Evolutionary conservation across 2,797 vertebrate species (phyloP).

Genomic region (Gadopsis marmoratus): DNA sequence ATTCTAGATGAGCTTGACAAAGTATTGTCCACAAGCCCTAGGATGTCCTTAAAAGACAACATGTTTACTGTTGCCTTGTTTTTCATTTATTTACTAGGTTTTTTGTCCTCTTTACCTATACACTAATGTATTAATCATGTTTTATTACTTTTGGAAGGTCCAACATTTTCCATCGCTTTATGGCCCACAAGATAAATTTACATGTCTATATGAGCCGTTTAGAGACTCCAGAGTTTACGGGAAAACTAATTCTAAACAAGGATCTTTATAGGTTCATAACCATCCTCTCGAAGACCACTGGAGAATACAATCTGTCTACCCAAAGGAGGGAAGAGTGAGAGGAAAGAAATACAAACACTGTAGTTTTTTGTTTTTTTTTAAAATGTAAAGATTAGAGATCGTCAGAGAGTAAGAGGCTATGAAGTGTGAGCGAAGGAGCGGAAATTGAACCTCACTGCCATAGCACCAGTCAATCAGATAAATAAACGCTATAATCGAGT

Average conservation of each 20-base stretch:
- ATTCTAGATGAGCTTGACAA: not conserved
- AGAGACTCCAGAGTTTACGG: constrained; percentile 15
- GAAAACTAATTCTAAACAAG: constrained; percentile 10
- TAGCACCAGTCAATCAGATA: constrained; percentile 89
- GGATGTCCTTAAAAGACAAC: not conserved
- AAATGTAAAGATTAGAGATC: constrained; percentile 85
- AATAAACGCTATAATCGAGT: constrained; percentile 88
- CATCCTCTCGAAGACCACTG: constrained; percentile 41
- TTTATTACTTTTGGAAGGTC: not conserved
- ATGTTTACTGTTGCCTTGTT: not conserved
- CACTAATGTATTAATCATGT: not conserved
- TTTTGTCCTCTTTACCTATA: not conserved
- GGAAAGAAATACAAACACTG: constrained; percentile 47
- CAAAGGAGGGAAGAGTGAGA: constrained; percentile 20
- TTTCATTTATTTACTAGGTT: not conserved
- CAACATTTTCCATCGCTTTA: constrained; percentile 12
- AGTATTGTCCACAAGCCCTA: no score
- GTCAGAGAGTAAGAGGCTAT: constrained; percentile 76
- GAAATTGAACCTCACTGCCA: constrained; percentile 89
- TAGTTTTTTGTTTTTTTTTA: constrained; percentile 67
- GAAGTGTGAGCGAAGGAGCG: constrained; percentile 87
- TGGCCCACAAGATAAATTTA: not conserved
- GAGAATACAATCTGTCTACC: constrained; percentile 48
- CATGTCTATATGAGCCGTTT: constrained; percentile 5
- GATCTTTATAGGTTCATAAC: constrained; percentile 53